Conservation (phyloP, 2,797 vertebrate genomes). For the Ctenochaetus hawaiiensis region DNA sequence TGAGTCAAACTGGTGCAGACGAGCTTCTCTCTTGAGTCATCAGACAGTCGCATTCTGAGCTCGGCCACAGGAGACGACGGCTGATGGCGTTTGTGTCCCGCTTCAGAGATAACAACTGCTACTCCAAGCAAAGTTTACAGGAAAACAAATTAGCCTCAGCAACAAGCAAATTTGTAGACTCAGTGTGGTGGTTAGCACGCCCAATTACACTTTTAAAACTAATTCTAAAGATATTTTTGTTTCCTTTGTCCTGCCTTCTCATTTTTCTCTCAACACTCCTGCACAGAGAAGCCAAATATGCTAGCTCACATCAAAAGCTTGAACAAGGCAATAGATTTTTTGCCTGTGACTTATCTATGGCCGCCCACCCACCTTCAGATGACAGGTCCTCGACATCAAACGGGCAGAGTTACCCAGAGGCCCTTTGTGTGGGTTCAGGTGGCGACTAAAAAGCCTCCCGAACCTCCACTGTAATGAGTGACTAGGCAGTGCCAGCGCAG, state of each 20-base stretch:
- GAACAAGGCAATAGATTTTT: conserved; percentile 44
- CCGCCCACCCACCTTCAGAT: conserved; percentile 59
- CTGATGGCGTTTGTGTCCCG: conserved; percentile 10
- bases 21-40: conserved; percentile 4
- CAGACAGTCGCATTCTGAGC: neutral
- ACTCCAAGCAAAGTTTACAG: conserved; percentile 10
- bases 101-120: neutral
- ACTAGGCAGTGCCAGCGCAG: conserved; percentile 72
- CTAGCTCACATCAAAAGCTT: conserved; percentile 72
- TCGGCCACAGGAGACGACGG: neutral
- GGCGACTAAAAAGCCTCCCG: conserved; percentile 66
- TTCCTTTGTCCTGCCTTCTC: conserved; percentile 27
- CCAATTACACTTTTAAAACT: neutral
- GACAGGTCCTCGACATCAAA: conserved; percentile 82
- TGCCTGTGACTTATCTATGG: conserved; percentile 57
- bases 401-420: conserved; percentile 71
- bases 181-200: neutral
- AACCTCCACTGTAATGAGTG: conserved; percentile 74
- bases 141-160: conserved; percentile 16
- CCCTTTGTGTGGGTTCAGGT: conserved; percentile 81
- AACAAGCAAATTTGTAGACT: conserved; percentile 14
- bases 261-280: conserved; percentile 66
- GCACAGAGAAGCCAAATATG: conserved; percentile 21
- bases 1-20: neutral
- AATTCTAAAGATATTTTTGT: conserved; percentile 7